Conservation (phyloP, 2,888 invertebrate species). For the Torymus tubicola region DNA sequence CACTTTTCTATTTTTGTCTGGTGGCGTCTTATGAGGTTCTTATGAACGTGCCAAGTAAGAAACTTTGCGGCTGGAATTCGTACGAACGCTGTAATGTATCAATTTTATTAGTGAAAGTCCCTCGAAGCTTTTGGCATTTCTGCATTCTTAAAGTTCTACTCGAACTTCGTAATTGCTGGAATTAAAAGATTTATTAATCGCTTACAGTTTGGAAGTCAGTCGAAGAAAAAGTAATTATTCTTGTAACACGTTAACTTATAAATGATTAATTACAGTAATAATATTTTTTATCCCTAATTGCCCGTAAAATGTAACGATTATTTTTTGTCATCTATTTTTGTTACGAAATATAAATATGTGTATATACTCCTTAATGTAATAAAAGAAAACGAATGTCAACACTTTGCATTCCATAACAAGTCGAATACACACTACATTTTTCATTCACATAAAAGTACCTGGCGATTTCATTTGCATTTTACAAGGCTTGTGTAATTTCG, state of each 20-base stretch:
- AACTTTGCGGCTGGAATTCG: conserved; percentile 42
- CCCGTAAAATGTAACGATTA: not conserved
- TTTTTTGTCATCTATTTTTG: too few species aligned
- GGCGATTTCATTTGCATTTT: conserved; percentile 23
- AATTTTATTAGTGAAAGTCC: conserved; percentile 54
- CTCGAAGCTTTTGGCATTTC: conserved; percentile 9
- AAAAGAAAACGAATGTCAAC: too few species aligned
- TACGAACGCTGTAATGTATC: conserved; percentile 48
- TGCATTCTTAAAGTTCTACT: conserved; percentile 24
- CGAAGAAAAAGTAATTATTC: conserved; percentile 3
- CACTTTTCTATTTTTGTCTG: conserved; percentile 14
- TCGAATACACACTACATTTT: not conserved
- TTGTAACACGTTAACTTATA: not conserved
- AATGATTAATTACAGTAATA: not conserved
- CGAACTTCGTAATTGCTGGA: conserved; percentile 49
- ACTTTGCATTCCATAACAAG: too few species aligned
- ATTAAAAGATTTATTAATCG: conserved; percentile 43
- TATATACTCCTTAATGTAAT: too few species aligned
- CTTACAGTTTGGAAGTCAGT: too few species aligned
- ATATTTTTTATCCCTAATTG: not conserved
- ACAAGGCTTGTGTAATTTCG: conserved; percentile 22
- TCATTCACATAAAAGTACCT: not conserved
- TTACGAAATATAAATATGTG: too few species aligned
- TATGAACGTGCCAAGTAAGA: conserved; percentile 27
- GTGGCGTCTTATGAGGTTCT: conserved; percentile 43